phyloP scores from a whole-genome alignment of 2,797 vertebrate genomes.

The Tragopan temminckii region DNA sequence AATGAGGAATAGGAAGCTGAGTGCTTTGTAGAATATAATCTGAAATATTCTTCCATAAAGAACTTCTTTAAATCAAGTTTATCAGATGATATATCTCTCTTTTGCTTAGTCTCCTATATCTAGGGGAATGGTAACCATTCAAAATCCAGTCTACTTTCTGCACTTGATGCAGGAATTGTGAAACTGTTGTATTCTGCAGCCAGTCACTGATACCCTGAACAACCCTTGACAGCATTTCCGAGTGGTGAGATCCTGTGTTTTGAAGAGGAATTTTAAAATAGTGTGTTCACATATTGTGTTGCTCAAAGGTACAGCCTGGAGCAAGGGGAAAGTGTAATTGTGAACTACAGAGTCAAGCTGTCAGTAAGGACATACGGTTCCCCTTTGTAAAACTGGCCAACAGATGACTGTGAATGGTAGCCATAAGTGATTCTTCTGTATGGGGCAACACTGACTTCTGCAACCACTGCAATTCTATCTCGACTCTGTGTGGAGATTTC shows the following conservation, averaged over 20 bases:
- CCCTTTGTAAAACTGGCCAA: neutral
- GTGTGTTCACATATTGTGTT: neutral
- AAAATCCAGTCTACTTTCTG: neutral
- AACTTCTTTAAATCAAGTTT: neutral
- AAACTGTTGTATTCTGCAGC: neutral
- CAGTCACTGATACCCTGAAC: neutral
- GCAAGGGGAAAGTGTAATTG: neutral
- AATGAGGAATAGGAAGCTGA: neutral
- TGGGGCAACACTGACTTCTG: neutral
- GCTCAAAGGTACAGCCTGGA: neutral
- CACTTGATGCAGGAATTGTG: neutral
- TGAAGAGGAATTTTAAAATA: neutral
- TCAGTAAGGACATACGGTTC: accelerated
- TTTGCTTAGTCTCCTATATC: neutral
- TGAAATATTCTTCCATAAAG: neutral
- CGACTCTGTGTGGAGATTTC: neutral
- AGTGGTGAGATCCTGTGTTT: neutral
- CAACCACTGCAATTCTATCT: neutral
- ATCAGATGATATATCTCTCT: neutral
- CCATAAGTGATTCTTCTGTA: neutral
- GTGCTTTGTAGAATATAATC: neutral
- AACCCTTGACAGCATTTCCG: neutral
- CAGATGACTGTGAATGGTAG: neutral
- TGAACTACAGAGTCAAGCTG: neutral
- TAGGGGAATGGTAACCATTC: neutral